These are phyloP conservation scores for Drosophila sp. DNA, from an alignment of 1,140 invertebrate species.

Conservation along the genomic window DNA sequence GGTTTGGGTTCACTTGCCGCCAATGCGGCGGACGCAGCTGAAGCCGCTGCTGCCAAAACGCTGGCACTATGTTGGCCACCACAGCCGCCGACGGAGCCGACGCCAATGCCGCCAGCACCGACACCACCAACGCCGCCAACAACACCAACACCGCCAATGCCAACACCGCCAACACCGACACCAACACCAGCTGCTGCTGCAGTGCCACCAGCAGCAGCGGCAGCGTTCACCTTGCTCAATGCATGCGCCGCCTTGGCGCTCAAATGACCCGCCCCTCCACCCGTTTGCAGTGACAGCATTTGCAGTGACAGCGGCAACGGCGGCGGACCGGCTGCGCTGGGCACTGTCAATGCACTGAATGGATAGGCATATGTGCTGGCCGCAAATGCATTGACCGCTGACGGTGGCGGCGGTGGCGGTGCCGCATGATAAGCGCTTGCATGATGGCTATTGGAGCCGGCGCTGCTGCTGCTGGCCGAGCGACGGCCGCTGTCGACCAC, in stretches of 20 bases:
- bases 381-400: conserved; percentile 69
- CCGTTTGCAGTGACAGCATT: conserved; percentile 54
- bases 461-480: conserved; percentile 68
- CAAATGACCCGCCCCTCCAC: conserved; percentile 70
- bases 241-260: conserved; percentile 72
- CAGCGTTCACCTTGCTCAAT: conserved; percentile 48
- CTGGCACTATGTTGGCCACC: conserved; percentile 62
- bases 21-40: conserved; percentile 78
- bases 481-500: conserved; percentile 72
- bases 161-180: conserved; percentile 28
- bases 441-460: conserved; percentile 69
- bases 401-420: conserved; percentile 62
- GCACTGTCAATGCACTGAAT: conserved; percentile 87
- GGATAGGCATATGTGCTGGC: conserved; percentile 87
- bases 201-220: conserved; percentile 35
- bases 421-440: conserved; percentile 57
- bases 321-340: conserved; percentile 68
- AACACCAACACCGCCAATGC: conserved; percentile 58
- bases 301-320: conserved; percentile 64
- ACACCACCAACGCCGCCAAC: conserved; percentile 46
- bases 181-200: conserved; percentile 54
- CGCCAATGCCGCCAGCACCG: conserved; percentile 16
- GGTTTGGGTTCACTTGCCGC: conserved; percentile 89
- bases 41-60: conserved; percentile 67
- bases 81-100: conserved; percentile 60